phyloP scores from a whole-genome alignment of 2,888 invertebrate genomes.

The Euphydryas editha region DNA sequence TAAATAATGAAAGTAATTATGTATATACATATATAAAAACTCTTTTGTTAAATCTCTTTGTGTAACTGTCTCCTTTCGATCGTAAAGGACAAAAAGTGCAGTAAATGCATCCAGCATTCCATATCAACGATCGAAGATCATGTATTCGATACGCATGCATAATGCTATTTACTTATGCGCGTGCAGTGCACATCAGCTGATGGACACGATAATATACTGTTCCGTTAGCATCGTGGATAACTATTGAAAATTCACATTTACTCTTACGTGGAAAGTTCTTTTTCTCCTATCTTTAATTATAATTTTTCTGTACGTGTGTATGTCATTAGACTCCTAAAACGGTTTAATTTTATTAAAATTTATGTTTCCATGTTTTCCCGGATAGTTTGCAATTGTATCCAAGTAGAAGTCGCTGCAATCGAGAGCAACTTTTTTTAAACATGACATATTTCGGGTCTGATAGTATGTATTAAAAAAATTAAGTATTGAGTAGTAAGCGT shows the following conservation, averaged over 20 bases:
- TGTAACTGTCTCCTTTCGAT: conserved; percentile 10
- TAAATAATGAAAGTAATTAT: too few species aligned
- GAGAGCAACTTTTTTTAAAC: too few species aligned
- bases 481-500: too few species aligned
- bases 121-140: conserved; percentile 13
- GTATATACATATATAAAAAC: background rate
- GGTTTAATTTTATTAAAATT: too few species aligned
- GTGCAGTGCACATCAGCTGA: conserved; percentile 31
- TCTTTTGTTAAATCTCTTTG: background rate
- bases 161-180: conserved; percentile 34
- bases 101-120: conserved; percentile 8
- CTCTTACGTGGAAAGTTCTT: too few species aligned
- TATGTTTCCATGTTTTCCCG: too few species aligned
- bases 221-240: conserved; percentile 20
- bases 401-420: too few species aligned
- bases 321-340: too few species aligned
- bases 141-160: conserved; percentile 25
- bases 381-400: too few species aligned
- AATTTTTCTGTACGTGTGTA: too few species aligned
- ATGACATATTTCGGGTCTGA: too few species aligned
- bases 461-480: too few species aligned
- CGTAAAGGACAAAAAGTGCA: conserved; percentile 17
- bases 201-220: conserved; percentile 30
- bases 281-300: background rate
- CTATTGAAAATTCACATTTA: background rate